A percentile compares a stretch with the other conserved stretches of the same genome.
phyloP scores from a whole-genome alignment of 2,797 vertebrate species.

The Brachyalestes nurse region DNA sequence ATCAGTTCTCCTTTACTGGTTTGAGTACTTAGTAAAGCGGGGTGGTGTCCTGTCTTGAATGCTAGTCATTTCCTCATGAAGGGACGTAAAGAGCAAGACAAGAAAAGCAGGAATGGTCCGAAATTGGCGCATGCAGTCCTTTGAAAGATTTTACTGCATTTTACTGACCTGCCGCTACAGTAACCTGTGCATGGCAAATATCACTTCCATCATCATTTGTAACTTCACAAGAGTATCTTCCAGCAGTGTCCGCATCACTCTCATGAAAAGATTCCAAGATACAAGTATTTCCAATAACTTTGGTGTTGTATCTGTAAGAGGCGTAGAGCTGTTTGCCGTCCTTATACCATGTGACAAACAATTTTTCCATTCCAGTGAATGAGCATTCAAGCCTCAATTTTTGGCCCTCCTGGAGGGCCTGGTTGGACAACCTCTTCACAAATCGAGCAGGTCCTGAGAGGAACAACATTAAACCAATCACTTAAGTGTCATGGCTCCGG shows the following conservation, averaged over 20 bases:
- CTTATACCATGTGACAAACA: constrained; percentile 87
- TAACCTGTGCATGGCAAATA: constrained; percentile 81
- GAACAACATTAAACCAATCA: constrained; percentile 57
- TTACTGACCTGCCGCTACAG: constrained; percentile 81
- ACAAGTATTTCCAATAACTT: constrained; percentile 69
- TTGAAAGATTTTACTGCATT: background rate
- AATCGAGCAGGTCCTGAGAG: constrained; percentile 78
- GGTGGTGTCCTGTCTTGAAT: constrained; percentile 78
- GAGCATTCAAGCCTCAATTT: constrained; percentile 87
- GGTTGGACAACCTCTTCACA: constrained; percentile 83
- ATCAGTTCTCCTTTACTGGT: constrained; percentile 71
- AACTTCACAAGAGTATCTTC: constrained; percentile 86
- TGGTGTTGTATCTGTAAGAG: constrained; percentile 70
- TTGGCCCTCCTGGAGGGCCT: constrained; percentile 83
- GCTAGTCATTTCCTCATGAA: constrained; percentile 89
- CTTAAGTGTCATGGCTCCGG: background rate
- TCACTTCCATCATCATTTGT: constrained; percentile 86
- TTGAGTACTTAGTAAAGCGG: constrained; percentile 73
- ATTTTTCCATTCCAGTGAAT: constrained; percentile 83
- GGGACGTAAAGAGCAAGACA: constrained; percentile 70
- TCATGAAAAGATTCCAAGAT: constrained; percentile 84
- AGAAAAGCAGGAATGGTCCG: background rate
- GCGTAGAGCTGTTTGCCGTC: constrained; percentile 88
- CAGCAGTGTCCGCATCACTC: constrained; percentile 80
- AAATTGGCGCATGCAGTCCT: background rate